These are phyloP conservation scores for Eumacrocentrus americanus DNA, from an alignment of 2,888 invertebrate species.

Conservation along the genomic window DNA sequence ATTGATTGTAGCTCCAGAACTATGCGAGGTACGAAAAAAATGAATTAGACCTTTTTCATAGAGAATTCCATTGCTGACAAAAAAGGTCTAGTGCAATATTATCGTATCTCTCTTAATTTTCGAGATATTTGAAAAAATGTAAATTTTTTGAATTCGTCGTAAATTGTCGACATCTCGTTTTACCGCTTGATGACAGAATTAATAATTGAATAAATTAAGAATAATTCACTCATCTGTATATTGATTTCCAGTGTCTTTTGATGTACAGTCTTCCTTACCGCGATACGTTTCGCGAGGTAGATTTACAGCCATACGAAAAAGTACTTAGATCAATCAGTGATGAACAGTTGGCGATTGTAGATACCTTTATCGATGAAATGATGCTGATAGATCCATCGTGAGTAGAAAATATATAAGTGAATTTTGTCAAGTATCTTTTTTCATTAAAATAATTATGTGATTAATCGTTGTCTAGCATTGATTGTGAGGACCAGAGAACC, in stretches of 20 bases:
- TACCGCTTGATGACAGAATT: too few species aligned
- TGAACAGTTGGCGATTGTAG: slow-evolving; percentile 29
- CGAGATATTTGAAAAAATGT: too few species aligned
- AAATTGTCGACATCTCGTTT: too few species aligned
- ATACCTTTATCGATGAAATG: slow-evolving; percentile 36
- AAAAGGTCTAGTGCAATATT: too few species aligned
- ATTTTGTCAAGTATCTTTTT: not conserved
- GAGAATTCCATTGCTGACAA: too few species aligned
- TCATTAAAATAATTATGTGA: not conserved
- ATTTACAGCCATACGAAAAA: slow-evolving; percentile 26
- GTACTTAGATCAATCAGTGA: slow-evolving; percentile 23
- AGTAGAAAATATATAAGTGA: not conserved
- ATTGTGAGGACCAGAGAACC: not conserved
- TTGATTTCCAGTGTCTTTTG: slow-evolving; percentile 32
- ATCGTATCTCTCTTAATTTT: too few species aligned
- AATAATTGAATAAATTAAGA: too few species aligned
- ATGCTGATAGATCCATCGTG: slow-evolving; percentile 21
- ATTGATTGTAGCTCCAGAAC: too few species aligned
- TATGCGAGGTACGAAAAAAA: too few species aligned
- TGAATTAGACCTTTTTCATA: too few species aligned
- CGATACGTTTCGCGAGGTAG: slow-evolving; percentile 32
- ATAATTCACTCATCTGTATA: too few species aligned
- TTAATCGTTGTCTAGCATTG: not conserved
- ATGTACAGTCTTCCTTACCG: slow-evolving; percentile 32
- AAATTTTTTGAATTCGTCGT: too few species aligned